Evolutionary conservation across 2,113 vertebrate genomes (phyloP), one percentile per base, ranked within the genome.

Genomic region (Perca flavescens): DNA sequence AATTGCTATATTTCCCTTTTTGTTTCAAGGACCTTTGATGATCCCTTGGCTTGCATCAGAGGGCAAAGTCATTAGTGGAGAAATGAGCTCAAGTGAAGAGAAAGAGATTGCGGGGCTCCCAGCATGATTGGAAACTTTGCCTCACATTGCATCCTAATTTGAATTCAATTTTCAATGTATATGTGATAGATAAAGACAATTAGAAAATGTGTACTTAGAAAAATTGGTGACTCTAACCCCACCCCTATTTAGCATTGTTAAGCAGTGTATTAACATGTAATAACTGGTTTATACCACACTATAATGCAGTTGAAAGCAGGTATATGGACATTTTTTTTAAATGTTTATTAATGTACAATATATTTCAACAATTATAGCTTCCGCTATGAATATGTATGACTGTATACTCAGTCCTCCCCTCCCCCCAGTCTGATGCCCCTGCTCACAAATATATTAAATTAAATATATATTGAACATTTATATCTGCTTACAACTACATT

Each of bases 1-100:
- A 94, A 94, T 94, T 94, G 93, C 93, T 94, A 93, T 94, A 94
- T 94, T 94, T 94, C 92, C 94, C 91, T 94, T 94, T 94, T 94
- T 94, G 94, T 94, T 94, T 94, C 94, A 94, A 94, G 94, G 94
- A 94, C 94, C 94, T 94, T 94, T 94, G 94, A 93, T 93, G 94
- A 94, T 94, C 94, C 94, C 94, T 90, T 93, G 93, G 94, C 94
- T 94, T 94, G 94, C 94, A 94, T 94, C 94, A 94, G 94, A 94
- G 94, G 94, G 94, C 94, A 94, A 94, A 94, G 94, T 94, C 94
- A 94, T 94, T 94, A 94, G 94, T 87, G 90, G 90, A 93, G 91
- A 94, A 94, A 94, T 94, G 94, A 94, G 92, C 93, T 94, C 92
- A 92, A 94, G 94, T 94, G 94, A 94, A 89, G 91, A 93, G 91